A percentile compares a stretch with the other conserved stretches of the same genome.
Evolutionary conservation across 2,888 invertebrate species (phyloP).

Genomic region (Bruchidius siliquastri): DNA sequence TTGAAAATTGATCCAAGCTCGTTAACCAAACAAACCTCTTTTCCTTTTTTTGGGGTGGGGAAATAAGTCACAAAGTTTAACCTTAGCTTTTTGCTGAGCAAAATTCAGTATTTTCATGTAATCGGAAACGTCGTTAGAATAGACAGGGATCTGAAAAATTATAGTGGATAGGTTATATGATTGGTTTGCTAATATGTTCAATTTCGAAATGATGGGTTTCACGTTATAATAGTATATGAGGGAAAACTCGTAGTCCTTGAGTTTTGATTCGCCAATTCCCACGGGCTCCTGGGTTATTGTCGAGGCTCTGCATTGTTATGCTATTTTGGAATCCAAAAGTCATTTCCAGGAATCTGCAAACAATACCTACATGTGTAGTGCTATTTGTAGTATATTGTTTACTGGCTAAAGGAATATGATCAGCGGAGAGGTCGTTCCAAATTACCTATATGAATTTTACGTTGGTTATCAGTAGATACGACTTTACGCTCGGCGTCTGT

Average conservation of each 20-base stretch:
- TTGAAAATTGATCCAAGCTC: too few relatives aligned
- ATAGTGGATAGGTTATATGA: background rate
- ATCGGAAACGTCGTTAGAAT: background rate
- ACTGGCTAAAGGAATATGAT: background rate
- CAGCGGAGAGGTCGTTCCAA: background rate
- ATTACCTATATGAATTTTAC: background rate
- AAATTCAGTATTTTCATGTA: background rate
- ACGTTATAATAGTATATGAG: background rate
- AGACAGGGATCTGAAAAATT: background rate
- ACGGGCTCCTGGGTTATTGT: background rate
- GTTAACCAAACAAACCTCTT: constrained; percentile 1
- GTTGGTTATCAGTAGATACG: background rate
- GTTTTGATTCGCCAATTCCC: background rate
- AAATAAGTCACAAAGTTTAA: background rate
- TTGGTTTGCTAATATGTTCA: background rate
- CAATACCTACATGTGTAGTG: background rate
- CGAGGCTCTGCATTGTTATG: background rate
- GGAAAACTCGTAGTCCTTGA: background rate
- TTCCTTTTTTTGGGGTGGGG: background rate
- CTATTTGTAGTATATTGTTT: background rate
- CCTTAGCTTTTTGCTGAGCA: background rate
- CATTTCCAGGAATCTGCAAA: background rate
- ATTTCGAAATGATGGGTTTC: background rate
- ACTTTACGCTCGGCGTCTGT: background rate
- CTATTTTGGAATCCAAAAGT: background rate